Evolutionary conservation across 1,140 invertebrate genomes (phyloP), one percentile per base, ranked within the genome.

Genomic region (Rhyacophila brunnea): DNA sequence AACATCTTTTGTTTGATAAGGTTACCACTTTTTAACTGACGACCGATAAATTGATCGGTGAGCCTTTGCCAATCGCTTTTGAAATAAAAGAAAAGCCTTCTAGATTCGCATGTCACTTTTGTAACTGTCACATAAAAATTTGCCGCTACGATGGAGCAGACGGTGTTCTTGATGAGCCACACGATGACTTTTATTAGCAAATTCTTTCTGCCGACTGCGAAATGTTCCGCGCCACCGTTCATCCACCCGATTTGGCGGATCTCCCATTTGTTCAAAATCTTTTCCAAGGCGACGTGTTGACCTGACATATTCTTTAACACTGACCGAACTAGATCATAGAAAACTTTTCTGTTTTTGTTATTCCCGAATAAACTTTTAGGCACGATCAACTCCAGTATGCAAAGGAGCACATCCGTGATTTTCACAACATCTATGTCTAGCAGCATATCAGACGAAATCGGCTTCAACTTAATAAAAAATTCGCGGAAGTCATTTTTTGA

Each of bases 41-140:
- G 66, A 10, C 60, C 65, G 32, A 77, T 67, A 49, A 68, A 68
- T 55, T 69, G 72, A 52, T 77, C 72, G 68, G 70, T 74, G 58
- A 72, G 72, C 28, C 71, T 73, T 68, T 79, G 75, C 77, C 77
- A 79, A 46, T 73, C 62, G 43, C 66, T 52, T 69, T 74, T 79
- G 67, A 68, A 72, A 56, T 75, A 78, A 44, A 65, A 79, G 68
- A 74, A 61, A n/a, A 79, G 65, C 64, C 74, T 74, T 51, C 74
- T 74, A 52, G 77, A 71, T 69, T 79, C 72, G 9, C 66, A 45
- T 56, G 77, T 69, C n/a, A 73, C 51, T 71, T 74, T 76, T 45
- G 73, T 71, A 43, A 73, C 73, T 11, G 77, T 77, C 4, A 79
- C 70, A 69, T 74, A 75, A 67, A 77, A 79, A 40, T 73, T 75